phyloP scores from a whole-genome alignment of 1,140 invertebrate species.

The Carposina sasakii region DNA sequence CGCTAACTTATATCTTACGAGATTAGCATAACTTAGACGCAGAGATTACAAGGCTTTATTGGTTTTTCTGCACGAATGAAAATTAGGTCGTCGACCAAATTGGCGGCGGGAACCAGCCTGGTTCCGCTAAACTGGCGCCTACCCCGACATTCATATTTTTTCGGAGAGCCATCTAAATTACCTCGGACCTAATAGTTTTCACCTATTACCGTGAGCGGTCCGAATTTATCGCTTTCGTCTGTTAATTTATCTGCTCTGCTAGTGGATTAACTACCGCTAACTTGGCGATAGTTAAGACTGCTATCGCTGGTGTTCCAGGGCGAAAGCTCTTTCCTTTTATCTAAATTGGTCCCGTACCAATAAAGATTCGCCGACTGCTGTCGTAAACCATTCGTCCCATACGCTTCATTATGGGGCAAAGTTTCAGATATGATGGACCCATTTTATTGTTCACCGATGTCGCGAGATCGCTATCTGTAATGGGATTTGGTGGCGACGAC shows the following conservation, averaged over 20 bases:
- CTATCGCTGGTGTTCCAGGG: constrained; percentile 67
- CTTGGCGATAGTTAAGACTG: constrained; percentile 71
- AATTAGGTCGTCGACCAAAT: too few relatives aligned
- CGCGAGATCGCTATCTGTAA: constrained; percentile 68
- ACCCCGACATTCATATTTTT: constrained; percentile 56
- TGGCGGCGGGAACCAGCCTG: too few relatives aligned
- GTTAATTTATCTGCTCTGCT: constrained; percentile 65
- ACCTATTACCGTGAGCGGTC: constrained; percentile 64
- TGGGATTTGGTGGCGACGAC: constrained; percentile 52
- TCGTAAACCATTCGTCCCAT: constrained; percentile 71
- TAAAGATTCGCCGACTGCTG: constrained; percentile 67
- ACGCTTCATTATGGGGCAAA: constrained; percentile 72
- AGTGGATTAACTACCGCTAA: constrained; percentile 70
- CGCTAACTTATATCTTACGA: too few relatives aligned
- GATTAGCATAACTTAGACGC: too few relatives aligned
- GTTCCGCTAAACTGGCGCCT: constrained; percentile 34
- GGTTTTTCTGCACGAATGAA: too few relatives aligned
- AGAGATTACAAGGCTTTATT: too few relatives aligned
- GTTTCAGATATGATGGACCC: constrained; percentile 71
- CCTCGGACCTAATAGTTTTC: constrained; percentile 67
- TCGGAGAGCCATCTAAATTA: constrained; percentile 56
- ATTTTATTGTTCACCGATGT: constrained; percentile 71
- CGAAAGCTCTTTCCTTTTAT: constrained; percentile 71
- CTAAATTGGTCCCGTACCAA: constrained; percentile 71
- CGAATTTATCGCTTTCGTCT: constrained; percentile 67